Percentiles rank a stretch among this genome's conserved stretches.
These are phyloP conservation scores for Panthera leo DNA, from an alignment of 2,113 vertebrate genomes.

Conservation along the genomic window DNA sequence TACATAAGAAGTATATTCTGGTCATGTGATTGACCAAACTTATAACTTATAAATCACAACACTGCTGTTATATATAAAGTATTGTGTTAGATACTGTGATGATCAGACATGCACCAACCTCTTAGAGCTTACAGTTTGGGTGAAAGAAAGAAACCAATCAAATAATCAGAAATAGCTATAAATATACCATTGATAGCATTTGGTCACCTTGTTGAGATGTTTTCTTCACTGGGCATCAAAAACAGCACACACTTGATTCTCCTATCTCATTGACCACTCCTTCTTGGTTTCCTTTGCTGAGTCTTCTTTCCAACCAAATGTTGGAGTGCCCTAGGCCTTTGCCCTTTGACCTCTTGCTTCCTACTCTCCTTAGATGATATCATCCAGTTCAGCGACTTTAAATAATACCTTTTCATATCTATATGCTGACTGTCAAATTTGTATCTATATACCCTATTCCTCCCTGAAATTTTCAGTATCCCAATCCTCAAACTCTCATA, in stretches of 20 bases:
- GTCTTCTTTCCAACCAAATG: neutral
- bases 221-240: neutral
- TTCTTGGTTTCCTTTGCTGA: neutral
- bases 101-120: neutral
- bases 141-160: neutral
- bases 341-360: neutral
- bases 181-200: neutral
- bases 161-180: constrained; percentile 23
- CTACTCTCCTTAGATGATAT: neutral
- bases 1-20: neutral
- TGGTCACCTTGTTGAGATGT: neutral
- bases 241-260: neutral
- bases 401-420: constrained; percentile 23
- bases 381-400: neutral
- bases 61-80: neutral
- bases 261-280: neutral
- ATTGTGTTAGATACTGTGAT: neutral
- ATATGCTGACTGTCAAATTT: neutral
- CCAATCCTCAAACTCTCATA: neutral
- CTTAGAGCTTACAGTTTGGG: neutral
- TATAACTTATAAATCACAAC: neutral
- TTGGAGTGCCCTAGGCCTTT: neutral
- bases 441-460: neutral
- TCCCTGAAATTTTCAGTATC: neutral
- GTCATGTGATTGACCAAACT: neutral